A percentile compares a stretch with the other conserved stretches of the same genome.
phyloP scores from a whole-genome alignment of 2,113 vertebrate species.

The Cranoglanis bouderius region DNA sequence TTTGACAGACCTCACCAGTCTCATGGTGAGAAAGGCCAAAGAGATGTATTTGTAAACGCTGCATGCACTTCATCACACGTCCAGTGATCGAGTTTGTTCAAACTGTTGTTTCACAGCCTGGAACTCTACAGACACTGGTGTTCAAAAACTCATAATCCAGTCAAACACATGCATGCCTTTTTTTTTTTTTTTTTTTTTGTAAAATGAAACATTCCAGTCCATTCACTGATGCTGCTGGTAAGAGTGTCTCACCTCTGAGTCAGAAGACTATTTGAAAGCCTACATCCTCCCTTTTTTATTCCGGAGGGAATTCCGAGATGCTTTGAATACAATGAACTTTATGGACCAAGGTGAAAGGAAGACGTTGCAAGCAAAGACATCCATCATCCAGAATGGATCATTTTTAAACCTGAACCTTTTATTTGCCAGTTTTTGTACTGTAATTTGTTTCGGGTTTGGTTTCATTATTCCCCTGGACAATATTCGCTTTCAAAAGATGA shows the following conservation, averaged over 20 bases:
- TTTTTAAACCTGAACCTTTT: constrained; percentile 46
- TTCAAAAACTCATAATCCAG: not conserved
- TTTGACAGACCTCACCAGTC: constrained; percentile 60
- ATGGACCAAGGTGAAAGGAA: constrained; percentile 43
- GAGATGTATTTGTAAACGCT: constrained; percentile 58
- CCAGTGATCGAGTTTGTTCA: constrained; percentile 54
- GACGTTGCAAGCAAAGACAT: constrained; percentile 51
- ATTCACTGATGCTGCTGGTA: constrained; percentile 33
- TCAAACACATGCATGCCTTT: not conserved
- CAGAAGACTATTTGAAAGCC: constrained; percentile 18
- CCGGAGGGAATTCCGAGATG: not conserved
- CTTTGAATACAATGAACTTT: constrained; percentile 22
- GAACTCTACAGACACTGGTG: constrained; percentile 20
- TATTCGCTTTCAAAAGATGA: constrained; percentile 54
- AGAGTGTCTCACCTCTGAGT: constrained; percentile 33
- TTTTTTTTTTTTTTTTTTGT: no score
- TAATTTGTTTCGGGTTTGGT: constrained; percentile 30
- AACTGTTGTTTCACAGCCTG: constrained; percentile 47
- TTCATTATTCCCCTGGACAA: constrained; percentile 57
- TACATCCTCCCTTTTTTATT: constrained; percentile 5
- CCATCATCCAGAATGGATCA: constrained; percentile 1
- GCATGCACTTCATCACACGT: constrained; percentile 21
- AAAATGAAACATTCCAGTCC: constrained; percentile 8
- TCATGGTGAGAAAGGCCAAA: constrained; percentile 55
- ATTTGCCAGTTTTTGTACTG: constrained; percentile 51